These are phyloP conservation scores for Dorcus hopei DNA, from an alignment of 2,888 invertebrate species.

Conservation along the genomic window DNA sequence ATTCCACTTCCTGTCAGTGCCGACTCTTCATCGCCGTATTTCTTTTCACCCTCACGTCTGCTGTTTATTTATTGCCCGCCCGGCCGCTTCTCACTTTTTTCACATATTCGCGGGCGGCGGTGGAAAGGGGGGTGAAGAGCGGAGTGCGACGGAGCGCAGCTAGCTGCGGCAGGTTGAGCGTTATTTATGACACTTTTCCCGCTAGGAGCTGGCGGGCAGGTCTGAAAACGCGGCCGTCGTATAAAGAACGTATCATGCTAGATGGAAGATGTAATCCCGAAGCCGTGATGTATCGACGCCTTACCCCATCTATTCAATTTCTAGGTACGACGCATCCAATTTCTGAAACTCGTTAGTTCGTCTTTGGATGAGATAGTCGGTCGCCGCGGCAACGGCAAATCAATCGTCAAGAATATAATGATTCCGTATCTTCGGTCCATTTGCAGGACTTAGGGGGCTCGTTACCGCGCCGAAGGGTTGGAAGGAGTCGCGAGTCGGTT, in stretches of 20 bases:
- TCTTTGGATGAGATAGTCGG: neutral
- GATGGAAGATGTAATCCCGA: slow-evolving; percentile 45
- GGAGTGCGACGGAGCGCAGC: slow-evolving; percentile 34
- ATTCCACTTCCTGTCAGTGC: slow-evolving; percentile 29
- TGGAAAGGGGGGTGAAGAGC: slow-evolving; percentile 22
- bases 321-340: slow-evolving; percentile 36
- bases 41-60: slow-evolving; percentile 31
- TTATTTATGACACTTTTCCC: slow-evolving; percentile 51
- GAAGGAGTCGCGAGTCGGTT: slow-evolving; percentile 19
- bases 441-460: slow-evolving; percentile 21
- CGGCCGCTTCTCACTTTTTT: slow-evolving; percentile 44
- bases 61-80: slow-evolving; percentile 40
- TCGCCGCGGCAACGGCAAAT: too few species aligned
- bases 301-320: slow-evolving; percentile 34
- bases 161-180: slow-evolving; percentile 42
- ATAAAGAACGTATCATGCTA: slow-evolving; percentile 48
- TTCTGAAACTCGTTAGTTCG: slow-evolving; percentile 30
- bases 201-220: slow-evolving; percentile 42
- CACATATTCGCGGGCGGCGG: slow-evolving; percentile 42
- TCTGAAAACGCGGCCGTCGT: slow-evolving; percentile 41
- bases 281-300: slow-evolving; percentile 46
- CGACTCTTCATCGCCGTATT: slow-evolving; percentile 29
- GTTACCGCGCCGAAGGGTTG: slow-evolving; percentile 37
- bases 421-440: too few species aligned
- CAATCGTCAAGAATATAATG: too few species aligned